Conservation (phyloP, 2,113 vertebrate species). For the Sander vitreus region DNA sequence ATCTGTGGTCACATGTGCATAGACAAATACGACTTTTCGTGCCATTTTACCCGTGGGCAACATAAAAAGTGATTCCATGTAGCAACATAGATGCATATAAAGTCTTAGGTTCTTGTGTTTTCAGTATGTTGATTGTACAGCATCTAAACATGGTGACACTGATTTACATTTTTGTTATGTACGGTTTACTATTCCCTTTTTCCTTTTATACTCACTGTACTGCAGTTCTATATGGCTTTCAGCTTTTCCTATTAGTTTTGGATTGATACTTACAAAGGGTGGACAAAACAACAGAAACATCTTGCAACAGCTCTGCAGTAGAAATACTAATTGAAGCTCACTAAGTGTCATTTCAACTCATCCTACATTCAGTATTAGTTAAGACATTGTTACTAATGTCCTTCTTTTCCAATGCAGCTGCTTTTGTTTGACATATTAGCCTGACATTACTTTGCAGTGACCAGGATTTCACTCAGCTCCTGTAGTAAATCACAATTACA, state of each 20-base stretch:
- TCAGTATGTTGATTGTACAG: not conserved
- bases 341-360: not conserved
- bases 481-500: not conserved
- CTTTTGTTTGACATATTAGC: conserved; percentile 6
- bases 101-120: not conserved
- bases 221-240: not conserved
- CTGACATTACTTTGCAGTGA: not conserved
- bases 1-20: conserved; percentile 95
- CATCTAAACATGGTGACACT: not conserved
- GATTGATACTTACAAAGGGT: not conserved
- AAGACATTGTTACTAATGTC: not conserved
- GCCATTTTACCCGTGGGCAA: conserved; percentile 97
- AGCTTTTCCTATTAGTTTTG: conserved; percentile 1
- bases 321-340: not conserved
- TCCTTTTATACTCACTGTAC: not conserved
- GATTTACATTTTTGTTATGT: not conserved
- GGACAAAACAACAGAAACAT: not conserved
- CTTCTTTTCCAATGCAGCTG: not conserved
- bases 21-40: conserved; percentile 98
- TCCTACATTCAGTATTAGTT: not conserved
- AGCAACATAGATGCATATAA: not conserved
- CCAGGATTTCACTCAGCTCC: conserved; percentile 10
- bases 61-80: conserved; percentile 79
- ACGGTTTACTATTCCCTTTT: not conserved
- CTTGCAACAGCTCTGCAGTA: not conserved